These are phyloP conservation scores for Phrynocephalus forsythii DNA, from an alignment of 2,797 vertebrate genomes.

Conservation along the genomic window DNA sequence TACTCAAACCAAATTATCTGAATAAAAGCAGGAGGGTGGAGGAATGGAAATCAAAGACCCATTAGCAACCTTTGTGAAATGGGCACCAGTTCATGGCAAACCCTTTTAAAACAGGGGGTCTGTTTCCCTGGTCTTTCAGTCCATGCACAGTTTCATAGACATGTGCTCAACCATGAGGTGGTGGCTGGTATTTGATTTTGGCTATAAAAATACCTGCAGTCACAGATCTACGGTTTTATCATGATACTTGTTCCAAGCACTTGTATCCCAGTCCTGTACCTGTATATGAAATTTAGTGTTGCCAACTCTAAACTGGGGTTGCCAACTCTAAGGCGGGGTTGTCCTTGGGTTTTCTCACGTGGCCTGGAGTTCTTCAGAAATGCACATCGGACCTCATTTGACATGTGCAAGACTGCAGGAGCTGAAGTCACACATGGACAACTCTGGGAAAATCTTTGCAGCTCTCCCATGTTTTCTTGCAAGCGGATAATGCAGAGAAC, in stretches of 20 bases:
- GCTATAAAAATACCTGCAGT: neutral
- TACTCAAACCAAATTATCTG: neutral
- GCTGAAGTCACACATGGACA: fast-evolving
- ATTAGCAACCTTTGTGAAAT: neutral
- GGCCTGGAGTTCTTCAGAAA: neutral
- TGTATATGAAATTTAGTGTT: neutral
- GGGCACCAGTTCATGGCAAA: neutral
- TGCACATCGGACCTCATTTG: neutral
- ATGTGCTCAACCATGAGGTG: neutral
- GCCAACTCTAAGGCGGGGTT: no score
- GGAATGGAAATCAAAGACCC: neutral
- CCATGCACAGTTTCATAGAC: neutral
- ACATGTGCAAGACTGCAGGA: neutral
- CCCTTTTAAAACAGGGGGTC: neutral
- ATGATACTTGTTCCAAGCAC: neutral
- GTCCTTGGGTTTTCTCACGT: neutral
- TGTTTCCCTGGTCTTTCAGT: neutral
- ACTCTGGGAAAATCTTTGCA: constrained; percentile 11
- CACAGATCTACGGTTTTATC: neutral
- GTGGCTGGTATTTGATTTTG: no score
- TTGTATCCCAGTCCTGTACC: no score
- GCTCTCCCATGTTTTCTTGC: fast-evolving
- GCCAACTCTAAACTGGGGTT: no score
- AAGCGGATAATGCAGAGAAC: neutral
- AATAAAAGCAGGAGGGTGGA: constrained; percentile 34